Base-by-base conservation (phyloP, 2,888 invertebrate genomes). In the Taenaris catops region DNA sequence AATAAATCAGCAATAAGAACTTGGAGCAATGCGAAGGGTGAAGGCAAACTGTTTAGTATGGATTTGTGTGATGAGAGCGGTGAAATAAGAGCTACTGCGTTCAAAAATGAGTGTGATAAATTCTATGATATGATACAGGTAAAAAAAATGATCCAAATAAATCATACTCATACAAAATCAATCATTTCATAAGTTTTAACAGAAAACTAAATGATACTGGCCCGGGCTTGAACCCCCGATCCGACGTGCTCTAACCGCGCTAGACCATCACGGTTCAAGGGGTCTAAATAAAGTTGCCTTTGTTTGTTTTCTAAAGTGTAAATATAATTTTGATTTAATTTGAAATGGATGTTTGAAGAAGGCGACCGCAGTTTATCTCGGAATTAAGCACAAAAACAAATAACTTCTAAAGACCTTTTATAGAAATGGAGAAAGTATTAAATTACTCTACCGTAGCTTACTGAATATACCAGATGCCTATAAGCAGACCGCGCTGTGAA, bases 51-150 rank as follows among this genome's bases (percentile, higher is more conserved):
- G 1, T 99, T 99, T 70, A 95, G 92, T 42, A 91, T 98, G 84
- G 97, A 97, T 71, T 76, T 99, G n/a, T 86, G 95, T 41, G 99
- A 99, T 72, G 96, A 97, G 56, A 94, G 93, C 41, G 97, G 98
- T 1, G 98, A 98, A 76, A 98, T 99, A 49, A 88, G 96, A 44
- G 94, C 94, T 19, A 98, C 98, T 0, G 97, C 92, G 1, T 99
- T 99, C 66, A 93, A 91, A 50, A 94, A 94, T 34, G 90, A 92
- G 50, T 94, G 94, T 44, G 98, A 98, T 58, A 95, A 94, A 59
- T 98, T 91, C 69, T 97, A 92, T 67, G 94, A 96, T 53, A 89
- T 94, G 84, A 88, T 99, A 51, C 94, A 98, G 89, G 93, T 96
- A 68, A 8, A 2, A 8, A 27, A 4, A 14, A 8, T 4, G n/a